These are phyloP conservation scores for Agrotis clavis DNA, from an alignment of 2,888 invertebrate genomes.

Conservation along the genomic window DNA sequence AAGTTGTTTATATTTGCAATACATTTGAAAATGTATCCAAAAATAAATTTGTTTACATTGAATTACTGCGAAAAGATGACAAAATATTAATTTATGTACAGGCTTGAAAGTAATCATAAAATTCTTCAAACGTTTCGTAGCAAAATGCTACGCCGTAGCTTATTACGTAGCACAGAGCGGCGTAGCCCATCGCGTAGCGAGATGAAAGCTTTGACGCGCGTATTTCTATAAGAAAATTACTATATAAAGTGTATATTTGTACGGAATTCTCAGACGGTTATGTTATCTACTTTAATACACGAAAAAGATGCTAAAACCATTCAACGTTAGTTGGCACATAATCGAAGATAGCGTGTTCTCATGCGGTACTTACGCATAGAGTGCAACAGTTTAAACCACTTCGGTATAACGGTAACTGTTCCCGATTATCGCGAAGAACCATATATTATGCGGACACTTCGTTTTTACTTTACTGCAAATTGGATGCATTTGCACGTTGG, in stretches of 20 bases:
- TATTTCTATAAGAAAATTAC: background rate
- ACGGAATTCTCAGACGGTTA: constrained; percentile 10
- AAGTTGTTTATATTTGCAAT: constrained; percentile 1
- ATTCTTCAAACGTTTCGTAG: constrained; percentile 17
- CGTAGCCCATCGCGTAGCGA: constrained; percentile 11
- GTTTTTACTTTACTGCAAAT: constrained; percentile 83
- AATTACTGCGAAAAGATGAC: background rate
- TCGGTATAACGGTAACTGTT: constrained; percentile 48
- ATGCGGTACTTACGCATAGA: constrained; percentile 41
- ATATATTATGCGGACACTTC: constrained; percentile 53
- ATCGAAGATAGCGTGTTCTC: constrained; percentile 45
- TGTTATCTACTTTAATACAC: constrained; percentile 15
- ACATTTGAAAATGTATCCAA: constrained; percentile 1
- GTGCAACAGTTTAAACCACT: constrained; percentile 57
- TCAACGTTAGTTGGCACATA: constrained; percentile 25
- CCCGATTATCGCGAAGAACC: constrained; percentile 61
- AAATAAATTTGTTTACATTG: background rate
- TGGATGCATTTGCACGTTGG: constrained; percentile 82
- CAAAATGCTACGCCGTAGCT: constrained; percentile 37
- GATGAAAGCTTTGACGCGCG: background rate
- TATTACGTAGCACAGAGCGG: background rate
- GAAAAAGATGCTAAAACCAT: constrained; percentile 37
- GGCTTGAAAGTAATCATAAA: constrained; percentile 20
- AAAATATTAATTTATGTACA: background rate
- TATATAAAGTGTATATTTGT: constrained; percentile 12